phyloP scores from a whole-genome alignment of 2,888 invertebrate species.

The Mongoloraphidia duomilia region DNA sequence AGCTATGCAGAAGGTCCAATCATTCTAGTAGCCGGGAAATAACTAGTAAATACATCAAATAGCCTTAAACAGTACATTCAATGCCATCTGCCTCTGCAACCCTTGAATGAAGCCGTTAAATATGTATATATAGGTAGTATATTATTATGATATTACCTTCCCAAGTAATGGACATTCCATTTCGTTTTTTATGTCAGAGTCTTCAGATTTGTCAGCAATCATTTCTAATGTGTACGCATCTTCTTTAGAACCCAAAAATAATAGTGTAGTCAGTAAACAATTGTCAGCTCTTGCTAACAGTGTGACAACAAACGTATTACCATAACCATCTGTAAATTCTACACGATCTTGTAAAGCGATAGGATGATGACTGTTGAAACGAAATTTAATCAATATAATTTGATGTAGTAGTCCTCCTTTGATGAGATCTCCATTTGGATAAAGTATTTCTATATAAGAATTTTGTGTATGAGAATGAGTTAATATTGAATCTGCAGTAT shows the following conservation, averaged over 20 bases:
- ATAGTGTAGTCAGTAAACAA: conserved; percentile 23
- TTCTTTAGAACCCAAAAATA: conserved; percentile 11
- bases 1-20: too few species aligned
- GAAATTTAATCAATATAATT: conserved; percentile 1
- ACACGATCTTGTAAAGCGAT: conserved; percentile 6
- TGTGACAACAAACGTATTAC: conserved; percentile 9
- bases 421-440: not conserved
- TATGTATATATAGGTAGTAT: too few species aligned
- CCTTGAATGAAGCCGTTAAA: too few species aligned
- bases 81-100: too few species aligned
- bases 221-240: not conserved
- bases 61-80: too few species aligned
- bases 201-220: not conserved
- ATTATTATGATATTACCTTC: too few species aligned
- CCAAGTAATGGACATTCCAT: too few species aligned
- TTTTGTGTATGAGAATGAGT: not conserved
- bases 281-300: conserved; percentile 23
- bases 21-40: too few species aligned
- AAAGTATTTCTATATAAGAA: not conserved
- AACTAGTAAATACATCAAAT: too few species aligned
- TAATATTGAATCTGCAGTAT: conserved; percentile 8
- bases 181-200: too few species aligned
- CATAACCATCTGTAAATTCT: conserved; percentile 14
- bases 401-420: conserved; percentile 2
- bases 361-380: not conserved